phyloP scores from a whole-genome alignment of 2,113 vertebrate genomes.

The Ceratotherium simum region DNA sequence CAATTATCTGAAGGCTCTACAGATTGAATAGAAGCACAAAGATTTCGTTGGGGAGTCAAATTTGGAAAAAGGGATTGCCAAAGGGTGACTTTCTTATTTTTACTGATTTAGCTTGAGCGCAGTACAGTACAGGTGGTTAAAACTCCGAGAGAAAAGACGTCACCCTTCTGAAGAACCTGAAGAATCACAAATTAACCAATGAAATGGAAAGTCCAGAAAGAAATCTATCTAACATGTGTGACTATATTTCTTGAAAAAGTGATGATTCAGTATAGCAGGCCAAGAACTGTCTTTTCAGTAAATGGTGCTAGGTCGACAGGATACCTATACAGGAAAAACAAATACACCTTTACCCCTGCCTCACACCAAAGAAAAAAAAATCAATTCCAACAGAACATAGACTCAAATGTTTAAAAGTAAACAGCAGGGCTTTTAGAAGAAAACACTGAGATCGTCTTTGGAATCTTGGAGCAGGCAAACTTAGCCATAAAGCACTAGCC shows the following conservation, averaged over 20 bases:
- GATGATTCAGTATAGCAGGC: not conserved
- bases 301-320: too few relatives aligned
- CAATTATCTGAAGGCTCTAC: not conserved
- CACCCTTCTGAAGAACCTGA: not conserved
- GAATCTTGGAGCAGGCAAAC: not conserved
- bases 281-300: not conserved
- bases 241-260: not conserved
- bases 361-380: not conserved
- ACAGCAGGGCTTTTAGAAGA: not conserved
- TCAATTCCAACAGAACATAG: not conserved
- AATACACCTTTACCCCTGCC: not conserved
- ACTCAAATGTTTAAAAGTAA: not conserved
- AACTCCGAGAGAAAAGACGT: not conserved
- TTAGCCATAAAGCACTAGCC: not conserved
- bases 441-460: not conserved
- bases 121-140: not conserved
- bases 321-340: not conserved
- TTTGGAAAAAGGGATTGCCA: not conserved
- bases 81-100: not conserved
- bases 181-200: not conserved
- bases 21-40: not conserved
- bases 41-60: not conserved
- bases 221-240: not conserved
- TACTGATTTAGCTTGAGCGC: not conserved
- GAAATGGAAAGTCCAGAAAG: not conserved